Percentiles rank a stretch among this genome's conserved stretches.
These are phyloP conservation scores for Silurus asotus DNA, from an alignment of 2,113 vertebrate species.

Conservation along the genomic window DNA sequence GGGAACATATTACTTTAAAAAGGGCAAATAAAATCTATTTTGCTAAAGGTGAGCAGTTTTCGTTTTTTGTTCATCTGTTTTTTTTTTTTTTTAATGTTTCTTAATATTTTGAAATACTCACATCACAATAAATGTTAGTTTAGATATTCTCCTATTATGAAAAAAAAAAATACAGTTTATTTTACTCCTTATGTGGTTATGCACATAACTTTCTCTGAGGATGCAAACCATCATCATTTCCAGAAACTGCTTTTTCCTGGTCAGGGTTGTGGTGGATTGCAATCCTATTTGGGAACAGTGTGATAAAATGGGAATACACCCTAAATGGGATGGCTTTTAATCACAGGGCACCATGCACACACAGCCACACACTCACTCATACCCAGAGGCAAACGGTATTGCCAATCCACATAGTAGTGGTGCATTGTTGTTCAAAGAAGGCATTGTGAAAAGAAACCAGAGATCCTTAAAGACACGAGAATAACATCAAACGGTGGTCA, in stretches of 20 bases:
- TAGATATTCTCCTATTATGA: no score
- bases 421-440: not conserved
- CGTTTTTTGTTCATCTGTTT: no score
- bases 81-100: no score
- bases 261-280: not conserved
- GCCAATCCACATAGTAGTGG: not conserved
- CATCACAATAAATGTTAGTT: no score
- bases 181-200: no score
- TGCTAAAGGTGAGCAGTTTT: no score
- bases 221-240: not conserved
- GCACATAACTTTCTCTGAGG: no score
- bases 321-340: not conserved
- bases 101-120: no score
- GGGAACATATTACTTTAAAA: no score
- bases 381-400: not conserved
- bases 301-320: not conserved
- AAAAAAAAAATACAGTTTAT: no score
- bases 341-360: not conserved
- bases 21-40: no score
- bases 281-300: no score
- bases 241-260: not conserved
- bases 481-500: not conserved
- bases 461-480: slow-evolving; percentile 8
- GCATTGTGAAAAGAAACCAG: not conserved
- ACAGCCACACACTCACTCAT: not conserved